Conservation (phyloP, 2,888 invertebrate genomes). For the Dione vanillae region DNA sequence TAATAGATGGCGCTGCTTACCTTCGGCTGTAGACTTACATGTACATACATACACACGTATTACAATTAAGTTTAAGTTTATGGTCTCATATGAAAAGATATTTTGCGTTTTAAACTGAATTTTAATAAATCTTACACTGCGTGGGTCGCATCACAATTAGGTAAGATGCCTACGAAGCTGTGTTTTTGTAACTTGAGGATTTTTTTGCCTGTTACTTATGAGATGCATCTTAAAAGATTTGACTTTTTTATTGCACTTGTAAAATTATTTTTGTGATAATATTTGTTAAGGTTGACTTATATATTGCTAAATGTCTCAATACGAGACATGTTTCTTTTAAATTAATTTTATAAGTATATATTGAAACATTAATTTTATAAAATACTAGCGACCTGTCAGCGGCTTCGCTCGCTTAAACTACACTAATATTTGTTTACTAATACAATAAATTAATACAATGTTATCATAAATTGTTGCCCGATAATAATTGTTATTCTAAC, state of each 20-base stretch:
- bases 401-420: too few relatives aligned
- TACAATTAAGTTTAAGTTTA: slow-evolving; percentile 59
- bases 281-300: slow-evolving; percentile 13
- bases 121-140: slow-evolving; percentile 72
- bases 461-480: too few relatives aligned
- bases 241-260: slow-evolving; percentile 15
- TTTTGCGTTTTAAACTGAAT: slow-evolving; percentile 59
- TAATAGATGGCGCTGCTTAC: slow-evolving; percentile 64
- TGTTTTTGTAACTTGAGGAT: slow-evolving; percentile 55
- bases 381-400: not conserved
- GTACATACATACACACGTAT: slow-evolving; percentile 57
- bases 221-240: slow-evolving; percentile 20
- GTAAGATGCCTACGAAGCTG: slow-evolving; percentile 51
- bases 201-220: slow-evolving; percentile 41
- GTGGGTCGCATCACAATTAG: slow-evolving; percentile 74
- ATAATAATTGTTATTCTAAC: too few relatives aligned
- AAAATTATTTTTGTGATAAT: slow-evolving; percentile 20
- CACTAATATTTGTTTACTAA: too few relatives aligned
- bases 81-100: slow-evolving; percentile 70
- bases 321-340: not conserved
- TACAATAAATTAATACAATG: too few relatives aligned
- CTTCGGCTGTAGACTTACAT: slow-evolving; percentile 52
- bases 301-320: slow-evolving; percentile 15
- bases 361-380: slow-evolving; percentile 5
- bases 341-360: not conserved